Base-by-base conservation (phyloP, 2,888 invertebrate species). In the Pomacea canaliculata region DNA sequence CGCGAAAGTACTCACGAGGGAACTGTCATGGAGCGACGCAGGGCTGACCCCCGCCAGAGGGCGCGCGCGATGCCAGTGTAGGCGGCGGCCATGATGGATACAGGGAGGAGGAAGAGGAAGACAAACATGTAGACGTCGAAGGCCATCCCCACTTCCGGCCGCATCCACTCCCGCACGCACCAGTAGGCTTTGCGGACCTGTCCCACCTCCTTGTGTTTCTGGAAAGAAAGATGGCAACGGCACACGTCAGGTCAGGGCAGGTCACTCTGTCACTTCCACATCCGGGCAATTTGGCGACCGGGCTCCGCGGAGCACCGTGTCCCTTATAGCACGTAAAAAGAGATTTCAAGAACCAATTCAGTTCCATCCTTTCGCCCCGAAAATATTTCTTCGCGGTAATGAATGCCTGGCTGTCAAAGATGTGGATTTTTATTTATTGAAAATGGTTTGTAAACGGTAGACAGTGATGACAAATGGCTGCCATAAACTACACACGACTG, bases 71-170 rank as follows among this genome's bases (percentile, higher is more conserved):
- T 94, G 78, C 93, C 91, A 12, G 92, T 91, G 87, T 94, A 94
- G 76, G 94, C 93, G 78, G 93, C 92, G 0, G 92, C 92, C 94
- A 94, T 94, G 72, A 94, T 92, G 63, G 91, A 88, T n/a, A 94
- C 92, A 0, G 94, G 94, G 46, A 93, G 88, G 13, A 94, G 88
- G 67, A 94, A 92, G n/a, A 94, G 92, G 62, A 94, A 85, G 7
- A 93, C 85, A 23, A 94, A 89, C 93, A 94, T 93, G 89, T 94
- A 94, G 16, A 94, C 86, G 86, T 94, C 94, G 85, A 94, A 93
- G 62, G 92, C 89, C 27, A 80, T 80, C 1, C 79, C 80, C 73
- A 83, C 83, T 16, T 79, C 19, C 0, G 82, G 80, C 7, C 49
- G 76, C 10, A 79, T 77, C 89, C 92, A 92, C 82, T 93, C 91